A percentile compares a stretch with the other conserved stretches of the same genome.
Evolutionary conservation across 2,888 invertebrate genomes (phyloP).

Genomic region (Sinotaia quadrata): DNA sequence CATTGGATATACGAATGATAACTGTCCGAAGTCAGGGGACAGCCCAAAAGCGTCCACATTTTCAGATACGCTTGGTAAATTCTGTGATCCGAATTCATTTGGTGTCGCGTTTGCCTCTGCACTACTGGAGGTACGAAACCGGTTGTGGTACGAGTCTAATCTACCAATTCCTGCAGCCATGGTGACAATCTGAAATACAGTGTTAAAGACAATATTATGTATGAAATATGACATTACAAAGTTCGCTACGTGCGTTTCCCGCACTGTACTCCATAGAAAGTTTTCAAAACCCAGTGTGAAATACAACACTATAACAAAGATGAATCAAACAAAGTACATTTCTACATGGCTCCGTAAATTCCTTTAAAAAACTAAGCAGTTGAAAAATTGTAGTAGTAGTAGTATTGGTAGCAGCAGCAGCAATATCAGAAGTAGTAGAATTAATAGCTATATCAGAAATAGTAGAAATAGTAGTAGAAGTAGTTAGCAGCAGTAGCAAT

Average conservation of each 20-base stretch:
- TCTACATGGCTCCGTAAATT: no score
- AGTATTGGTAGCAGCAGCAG: no score
- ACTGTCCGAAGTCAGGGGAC: background rate
- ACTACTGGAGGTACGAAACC: conserved; percentile 26
- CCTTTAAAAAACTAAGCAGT: no score
- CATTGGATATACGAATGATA: no score
- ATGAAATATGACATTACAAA: background rate
- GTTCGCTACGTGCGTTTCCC: background rate
- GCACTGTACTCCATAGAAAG: background rate
- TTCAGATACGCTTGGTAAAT: conserved; percentile 13
- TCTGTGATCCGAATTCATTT: background rate
- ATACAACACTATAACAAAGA: background rate
- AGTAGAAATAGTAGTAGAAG: no score
- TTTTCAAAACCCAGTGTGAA: background rate
- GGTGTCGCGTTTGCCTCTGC: background rate
- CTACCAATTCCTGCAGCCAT: background rate
- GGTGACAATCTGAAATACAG: background rate
- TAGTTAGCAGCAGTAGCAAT: no score
- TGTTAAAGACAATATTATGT: background rate
- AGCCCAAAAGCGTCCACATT: conserved; percentile 15
- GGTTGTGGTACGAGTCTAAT: conserved; percentile 32
- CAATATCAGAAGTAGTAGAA: no score
- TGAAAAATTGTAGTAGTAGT: no score
- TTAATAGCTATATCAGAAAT: no score
- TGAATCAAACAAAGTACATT: no score